These are phyloP conservation scores for Callorhinus ursinus DNA, from an alignment of 2,113 vertebrate species.

Conservation along the genomic window DNA sequence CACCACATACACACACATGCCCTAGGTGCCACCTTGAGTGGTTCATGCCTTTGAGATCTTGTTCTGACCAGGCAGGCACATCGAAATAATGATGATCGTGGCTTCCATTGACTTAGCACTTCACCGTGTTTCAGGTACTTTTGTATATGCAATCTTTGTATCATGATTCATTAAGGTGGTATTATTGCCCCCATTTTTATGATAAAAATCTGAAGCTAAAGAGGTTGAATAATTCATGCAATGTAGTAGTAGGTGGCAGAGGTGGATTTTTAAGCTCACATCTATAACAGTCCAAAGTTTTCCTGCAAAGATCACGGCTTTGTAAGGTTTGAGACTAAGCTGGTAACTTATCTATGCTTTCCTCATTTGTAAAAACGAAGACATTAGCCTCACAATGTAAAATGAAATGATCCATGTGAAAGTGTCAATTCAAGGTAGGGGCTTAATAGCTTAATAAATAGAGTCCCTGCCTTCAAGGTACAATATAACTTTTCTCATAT, in stretches of 20 bases:
- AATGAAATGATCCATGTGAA: neutral
- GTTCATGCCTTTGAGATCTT: neutral
- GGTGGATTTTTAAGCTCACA: constrained; percentile 19
- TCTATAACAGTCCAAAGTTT: neutral
- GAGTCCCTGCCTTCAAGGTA: neutral
- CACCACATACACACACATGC: too few species aligned
- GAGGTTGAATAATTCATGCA: neutral
- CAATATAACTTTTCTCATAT: neutral
- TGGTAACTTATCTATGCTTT: neutral
- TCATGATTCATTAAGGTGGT: neutral
- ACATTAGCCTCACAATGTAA: neutral
- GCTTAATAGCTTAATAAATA: neutral
- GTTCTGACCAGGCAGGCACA: neutral
- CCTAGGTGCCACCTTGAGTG: neutral
- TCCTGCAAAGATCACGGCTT: neutral
- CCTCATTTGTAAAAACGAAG: neutral
- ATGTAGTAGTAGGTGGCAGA: neutral
- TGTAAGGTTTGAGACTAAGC: neutral
- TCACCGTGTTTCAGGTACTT: neutral
- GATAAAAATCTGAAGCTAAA: neutral
- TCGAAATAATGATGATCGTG: neutral
- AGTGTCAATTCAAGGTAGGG: neutral
- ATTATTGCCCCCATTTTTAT: neutral
- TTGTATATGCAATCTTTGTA: neutral
- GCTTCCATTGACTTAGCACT: neutral